Conservation (phyloP, 2,888 invertebrate genomes). For the Parnassius orleans region DNA sequence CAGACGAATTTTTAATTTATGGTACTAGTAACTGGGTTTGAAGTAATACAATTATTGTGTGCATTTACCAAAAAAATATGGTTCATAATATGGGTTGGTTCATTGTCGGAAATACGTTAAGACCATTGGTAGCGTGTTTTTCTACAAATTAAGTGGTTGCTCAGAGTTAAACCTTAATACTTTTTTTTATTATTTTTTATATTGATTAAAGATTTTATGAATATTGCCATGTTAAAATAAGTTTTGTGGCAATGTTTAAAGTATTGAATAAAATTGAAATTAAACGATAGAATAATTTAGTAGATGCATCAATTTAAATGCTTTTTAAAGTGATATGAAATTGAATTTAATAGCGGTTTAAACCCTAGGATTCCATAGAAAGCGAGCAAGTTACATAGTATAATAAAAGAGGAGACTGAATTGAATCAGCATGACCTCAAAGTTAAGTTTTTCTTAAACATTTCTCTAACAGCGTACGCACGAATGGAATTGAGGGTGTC, state of each 20-base stretch:
- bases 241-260: too few relatives aligned
- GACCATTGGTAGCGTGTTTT: slow-evolving; percentile 43
- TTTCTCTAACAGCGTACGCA: too few relatives aligned
- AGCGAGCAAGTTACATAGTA: slow-evolving; percentile 51
- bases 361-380: slow-evolving; percentile 33
- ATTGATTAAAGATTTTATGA: too few relatives aligned
- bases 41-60: neutral
- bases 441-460: too few relatives aligned
- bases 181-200: too few relatives aligned
- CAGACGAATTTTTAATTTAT: slow-evolving; percentile 8
- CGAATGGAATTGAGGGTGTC: too few relatives aligned
- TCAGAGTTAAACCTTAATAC: too few relatives aligned
- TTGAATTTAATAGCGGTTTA: slow-evolving; percentile 14
- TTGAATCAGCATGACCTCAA: slow-evolving; percentile 46
- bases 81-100: slow-evolving; percentile 21
- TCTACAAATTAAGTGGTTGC: neutral
- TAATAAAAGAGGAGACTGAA: slow-evolving; percentile 54
- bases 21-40: neutral
- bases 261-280: too few relatives aligned
- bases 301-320: neutral
- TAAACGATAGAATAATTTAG: too few relatives aligned
- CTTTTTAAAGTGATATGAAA: neutral
- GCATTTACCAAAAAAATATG: slow-evolving; percentile 14
- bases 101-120: slow-evolving; percentile 56
- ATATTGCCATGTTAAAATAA: too few relatives aligned